Evolutionary conservation across 2,113 vertebrate species (phyloP).

Genomic region (Osmerus eperlanus): DNA sequence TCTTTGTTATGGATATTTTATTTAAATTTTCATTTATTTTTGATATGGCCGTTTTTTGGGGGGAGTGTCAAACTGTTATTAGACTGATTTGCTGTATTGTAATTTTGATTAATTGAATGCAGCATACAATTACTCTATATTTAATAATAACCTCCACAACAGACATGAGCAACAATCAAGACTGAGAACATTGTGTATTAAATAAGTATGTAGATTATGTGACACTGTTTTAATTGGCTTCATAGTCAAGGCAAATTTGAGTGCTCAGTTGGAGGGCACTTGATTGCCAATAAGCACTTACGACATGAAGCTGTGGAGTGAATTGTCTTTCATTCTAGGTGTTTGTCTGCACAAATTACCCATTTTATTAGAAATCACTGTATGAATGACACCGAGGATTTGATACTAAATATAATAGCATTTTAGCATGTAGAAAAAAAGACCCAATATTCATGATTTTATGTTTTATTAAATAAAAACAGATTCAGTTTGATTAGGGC

Average conservation of each 20-base stretch:
- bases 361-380: background rate
- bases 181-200: background rate
- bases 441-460: slow-evolving; percentile 14
- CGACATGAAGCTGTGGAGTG: background rate
- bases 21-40: too few relatives aligned
- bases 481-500: slow-evolving; percentile 49
- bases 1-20: too few relatives aligned
- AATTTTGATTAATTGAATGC: too few relatives aligned
- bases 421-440: background rate
- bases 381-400: background rate
- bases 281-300: background rate
- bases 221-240: background rate
- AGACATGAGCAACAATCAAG: slow-evolving; percentile 1
- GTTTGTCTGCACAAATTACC: background rate
- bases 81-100: too few relatives aligned
- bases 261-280: background rate
- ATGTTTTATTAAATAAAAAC: slow-evolving; percentile 69
- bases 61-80: too few relatives aligned
- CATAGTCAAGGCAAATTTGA: background rate
- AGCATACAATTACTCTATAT: too few relatives aligned
- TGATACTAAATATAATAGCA: background rate
- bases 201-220: slow-evolving; percentile 5
- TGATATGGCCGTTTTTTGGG: too few relatives aligned
- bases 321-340: background rate
- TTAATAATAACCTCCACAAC: background rate